Percentiles rank a stretch among this genome's conserved stretches.
phyloP scores from a whole-genome alignment of 2,888 invertebrate species.

The Incurvaria masculella region DNA sequence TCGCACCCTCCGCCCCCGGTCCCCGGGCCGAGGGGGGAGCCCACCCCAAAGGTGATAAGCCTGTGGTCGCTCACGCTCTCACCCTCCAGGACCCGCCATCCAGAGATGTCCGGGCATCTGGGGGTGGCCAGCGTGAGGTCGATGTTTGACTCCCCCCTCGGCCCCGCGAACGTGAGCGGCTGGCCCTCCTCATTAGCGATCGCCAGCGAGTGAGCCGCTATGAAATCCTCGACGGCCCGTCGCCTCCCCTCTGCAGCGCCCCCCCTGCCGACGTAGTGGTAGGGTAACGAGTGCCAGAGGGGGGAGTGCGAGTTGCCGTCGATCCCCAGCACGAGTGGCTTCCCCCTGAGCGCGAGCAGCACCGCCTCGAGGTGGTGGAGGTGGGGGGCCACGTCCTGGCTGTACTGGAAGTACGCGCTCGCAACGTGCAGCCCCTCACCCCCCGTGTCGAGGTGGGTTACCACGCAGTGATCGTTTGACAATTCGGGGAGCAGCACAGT shows the following conservation, averaged over 20 bases:
- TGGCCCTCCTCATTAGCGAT: not conserved
- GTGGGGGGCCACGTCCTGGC: not conserved
- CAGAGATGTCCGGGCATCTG: not conserved
- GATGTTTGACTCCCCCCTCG: not conserved
- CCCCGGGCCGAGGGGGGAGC: not conserved
- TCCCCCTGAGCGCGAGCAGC: not conserved
- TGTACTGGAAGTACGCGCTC: not conserved
- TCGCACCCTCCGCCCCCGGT: not conserved
- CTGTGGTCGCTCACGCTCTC: not conserved
- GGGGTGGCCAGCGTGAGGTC: not conserved
- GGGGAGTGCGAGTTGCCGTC: not conserved
- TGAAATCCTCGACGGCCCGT: not conserved
- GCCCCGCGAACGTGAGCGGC: not conserved
- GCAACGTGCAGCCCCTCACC: not conserved
- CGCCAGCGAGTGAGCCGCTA: not conserved
- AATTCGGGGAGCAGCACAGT: not conserved
- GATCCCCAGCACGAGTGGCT: not conserved
- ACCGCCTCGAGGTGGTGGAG: not conserved
- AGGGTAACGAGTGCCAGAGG: not conserved
- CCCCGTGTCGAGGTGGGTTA: not conserved
- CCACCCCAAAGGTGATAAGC: not conserved
- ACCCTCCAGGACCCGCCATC: not conserved
- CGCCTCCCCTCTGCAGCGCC: not conserved
- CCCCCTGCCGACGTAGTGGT: not conserved
- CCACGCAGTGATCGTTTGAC: not conserved